Evolutionary conservation across 2,113 vertebrate genomes (phyloP), one percentile per base, ranked within the genome.

Genomic region (Syrmaticus mikado): DNA sequence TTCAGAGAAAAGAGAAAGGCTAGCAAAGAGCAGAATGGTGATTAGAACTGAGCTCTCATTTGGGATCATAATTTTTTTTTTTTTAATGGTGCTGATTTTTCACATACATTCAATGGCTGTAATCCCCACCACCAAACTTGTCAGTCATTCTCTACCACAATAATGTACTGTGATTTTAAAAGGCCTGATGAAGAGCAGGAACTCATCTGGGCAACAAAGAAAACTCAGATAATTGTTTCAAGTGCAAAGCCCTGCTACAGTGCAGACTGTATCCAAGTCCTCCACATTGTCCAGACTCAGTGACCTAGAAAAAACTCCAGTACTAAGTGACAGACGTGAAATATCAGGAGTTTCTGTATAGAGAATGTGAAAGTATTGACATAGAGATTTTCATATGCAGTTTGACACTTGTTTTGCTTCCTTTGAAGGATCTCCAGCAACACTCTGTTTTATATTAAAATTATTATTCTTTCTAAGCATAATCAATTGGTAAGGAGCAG

Each of bases 111-210:
- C 74, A 95, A 85, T 70, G 36, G 8, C 22, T 82, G 30, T 96
- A 97, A 97, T 97, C 92, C 93, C 45, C 73, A 80, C 87, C 95
- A 90, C 78, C 94, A 97, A 95, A 97, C 62, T 24, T 93, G 94
- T 96, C 96, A 95, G 66, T 97, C 96, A 96, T 89, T 87, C 70
- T 75, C 36, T 81, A 70, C 57, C 30, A 25, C 92, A 83, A 89
- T 83, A 95, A 91, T 81, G 65, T 91, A 89, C 41, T 90, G 86
- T 92, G 75, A 84, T 92, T 94, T 92, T 71, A 28, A 88, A 90
- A 95, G 79, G 64, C 80, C 62, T 74, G 34, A 8, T 79, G 65
- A 83, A 89, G 73, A 89, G 38, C 57, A 74, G 62, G 14, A 82
- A 96, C 89, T 92, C 77, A 55, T 96, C 94, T 93, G 95, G 95